Percentiles rank a stretch among this genome's conserved stretches.
Evolutionary conservation across 2,888 invertebrate genomes (phyloP).

Genomic region (Candidula unifasciata): DNA sequence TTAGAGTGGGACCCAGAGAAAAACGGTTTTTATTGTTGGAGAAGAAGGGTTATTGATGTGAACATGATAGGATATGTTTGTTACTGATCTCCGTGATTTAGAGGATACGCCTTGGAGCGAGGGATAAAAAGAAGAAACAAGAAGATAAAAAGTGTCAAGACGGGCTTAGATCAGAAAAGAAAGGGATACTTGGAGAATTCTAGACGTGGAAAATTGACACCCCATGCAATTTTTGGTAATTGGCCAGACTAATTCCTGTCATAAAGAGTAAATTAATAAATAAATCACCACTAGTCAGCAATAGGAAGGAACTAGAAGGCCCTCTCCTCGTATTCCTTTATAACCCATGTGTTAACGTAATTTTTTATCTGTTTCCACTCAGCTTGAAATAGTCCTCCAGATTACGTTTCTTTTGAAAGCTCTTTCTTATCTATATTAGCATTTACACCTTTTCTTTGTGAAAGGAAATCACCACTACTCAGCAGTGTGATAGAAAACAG

Average conservation of each 20-base stretch:
- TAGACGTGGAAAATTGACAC: no score
- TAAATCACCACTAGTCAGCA: constrained; percentile 7
- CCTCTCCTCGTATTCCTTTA: no score
- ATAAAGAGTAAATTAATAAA: constrained; percentile 6
- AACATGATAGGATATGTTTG: constrained; percentile 24
- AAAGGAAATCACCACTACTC: no score
- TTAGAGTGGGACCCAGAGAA: neutral
- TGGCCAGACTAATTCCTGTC: neutral
- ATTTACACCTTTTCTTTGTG: no score
- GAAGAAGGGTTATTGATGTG: constrained; percentile 11
- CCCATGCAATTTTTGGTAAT: no score
- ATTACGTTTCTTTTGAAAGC: no score
- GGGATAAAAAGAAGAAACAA: neutral
- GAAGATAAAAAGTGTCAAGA: neutral
- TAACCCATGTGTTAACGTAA: no score
- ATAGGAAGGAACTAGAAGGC: neutral
- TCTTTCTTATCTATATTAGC: no score
- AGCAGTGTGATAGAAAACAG: no score
- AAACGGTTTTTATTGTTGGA: constrained; percentile 14
- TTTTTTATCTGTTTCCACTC: no score
- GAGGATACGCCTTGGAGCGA: neutral
- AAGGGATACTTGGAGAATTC: neutral
- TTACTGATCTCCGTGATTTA: neutral
- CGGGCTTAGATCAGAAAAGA: neutral
- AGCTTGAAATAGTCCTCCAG: no score